Conservation (phyloP, 2,888 invertebrate species). For the Marasmarcha lunaedactyla region DNA sequence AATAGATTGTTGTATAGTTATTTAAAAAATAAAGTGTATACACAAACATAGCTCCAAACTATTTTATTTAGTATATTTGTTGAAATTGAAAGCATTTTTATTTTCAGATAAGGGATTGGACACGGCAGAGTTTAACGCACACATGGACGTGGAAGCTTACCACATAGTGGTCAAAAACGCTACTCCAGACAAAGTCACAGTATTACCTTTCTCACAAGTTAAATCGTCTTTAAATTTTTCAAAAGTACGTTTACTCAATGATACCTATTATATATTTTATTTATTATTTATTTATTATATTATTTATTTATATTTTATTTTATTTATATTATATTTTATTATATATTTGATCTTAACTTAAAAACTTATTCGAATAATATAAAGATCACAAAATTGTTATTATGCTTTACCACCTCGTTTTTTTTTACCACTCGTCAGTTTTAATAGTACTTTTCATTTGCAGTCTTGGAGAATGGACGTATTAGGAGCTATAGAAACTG, state of each 20-base stretch:
- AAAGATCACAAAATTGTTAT: no score
- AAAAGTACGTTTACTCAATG: conserved; percentile 21
- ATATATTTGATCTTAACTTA: not conserved
- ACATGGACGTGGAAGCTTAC: conserved; percentile 47
- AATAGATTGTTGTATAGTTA: not conserved
- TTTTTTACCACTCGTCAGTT: no score
- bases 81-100: not conserved
- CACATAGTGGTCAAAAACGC: conserved; percentile 34
- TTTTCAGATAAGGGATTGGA: conserved; percentile 26
- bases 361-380: no score
- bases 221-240: conserved; percentile 25
- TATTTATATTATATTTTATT: not conserved
- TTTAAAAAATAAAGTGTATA: no score
- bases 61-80: no score
- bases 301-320: not conserved
- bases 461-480: conserved; percentile 40
- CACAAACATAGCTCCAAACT: no score
- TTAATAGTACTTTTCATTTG: no score
- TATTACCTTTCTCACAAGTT: conserved; percentile 44
- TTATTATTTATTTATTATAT: not conserved
- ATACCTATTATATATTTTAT: not conserved
- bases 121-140: conserved; percentile 43
- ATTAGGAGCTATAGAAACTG: conserved; percentile 35
- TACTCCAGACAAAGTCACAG: conserved; percentile 38
- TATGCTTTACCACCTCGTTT: no score